phyloP scores from a whole-genome alignment of 2,113 vertebrate genomes.

The Mustelus asterias region DNA sequence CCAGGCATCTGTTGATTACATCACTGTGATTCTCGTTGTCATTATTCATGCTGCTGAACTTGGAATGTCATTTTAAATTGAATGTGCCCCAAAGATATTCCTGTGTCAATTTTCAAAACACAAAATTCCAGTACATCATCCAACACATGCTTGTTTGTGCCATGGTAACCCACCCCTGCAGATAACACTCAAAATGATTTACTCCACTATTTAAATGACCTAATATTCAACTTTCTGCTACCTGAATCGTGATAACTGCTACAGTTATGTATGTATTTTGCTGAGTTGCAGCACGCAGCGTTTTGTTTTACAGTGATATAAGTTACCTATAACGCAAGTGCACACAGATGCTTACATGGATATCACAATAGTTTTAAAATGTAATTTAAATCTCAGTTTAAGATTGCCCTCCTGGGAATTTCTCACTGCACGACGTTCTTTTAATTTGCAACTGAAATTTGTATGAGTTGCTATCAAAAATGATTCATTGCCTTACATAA shows the following conservation, averaged over 20 bases:
- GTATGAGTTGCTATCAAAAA: background rate
- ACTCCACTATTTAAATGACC: conserved; percentile 4
- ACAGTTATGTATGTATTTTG: background rate
- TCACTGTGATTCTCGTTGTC: background rate
- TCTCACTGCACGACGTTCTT: background rate
- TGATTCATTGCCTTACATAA: conserved; percentile 29
- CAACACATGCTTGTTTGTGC: background rate
- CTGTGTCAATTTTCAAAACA: conserved; percentile 27
- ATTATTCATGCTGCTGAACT: conserved; percentile 2
- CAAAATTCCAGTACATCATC: background rate
- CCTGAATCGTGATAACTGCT: background rate
- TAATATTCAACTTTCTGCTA: background rate
- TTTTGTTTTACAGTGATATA: background rate
- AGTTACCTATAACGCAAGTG: background rate
- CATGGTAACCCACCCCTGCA: background rate
- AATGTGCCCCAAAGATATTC: conserved; percentile 11
- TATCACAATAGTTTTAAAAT: conserved; percentile 8
- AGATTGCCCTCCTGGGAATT: background rate
- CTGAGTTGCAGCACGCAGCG: background rate
- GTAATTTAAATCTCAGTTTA: conserved; percentile 23
- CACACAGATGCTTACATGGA: background rate
- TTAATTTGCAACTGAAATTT: conserved; percentile 19
- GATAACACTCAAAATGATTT: conserved; percentile 25
- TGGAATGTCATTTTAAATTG: conserved; percentile 22
- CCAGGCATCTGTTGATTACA: conserved; percentile 30